These are phyloP conservation scores for Coilia nasus DNA, from an alignment of 2,797 vertebrate species.

Conservation along the genomic window DNA sequence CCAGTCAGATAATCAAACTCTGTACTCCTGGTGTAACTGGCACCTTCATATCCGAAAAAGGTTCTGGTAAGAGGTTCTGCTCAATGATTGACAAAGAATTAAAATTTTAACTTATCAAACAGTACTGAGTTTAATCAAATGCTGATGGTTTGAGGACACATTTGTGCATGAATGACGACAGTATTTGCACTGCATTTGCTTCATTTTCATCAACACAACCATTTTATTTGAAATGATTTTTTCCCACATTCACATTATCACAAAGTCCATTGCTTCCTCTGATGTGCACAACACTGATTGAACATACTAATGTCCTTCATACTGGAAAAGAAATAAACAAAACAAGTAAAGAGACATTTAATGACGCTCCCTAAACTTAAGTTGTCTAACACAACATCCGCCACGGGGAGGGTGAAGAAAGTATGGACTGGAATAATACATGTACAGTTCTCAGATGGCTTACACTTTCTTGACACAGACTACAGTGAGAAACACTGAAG, in stretches of 20 bases:
- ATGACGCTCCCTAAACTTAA: background rate
- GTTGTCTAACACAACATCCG: background rate
- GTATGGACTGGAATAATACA: background rate
- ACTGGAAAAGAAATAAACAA: background rate
- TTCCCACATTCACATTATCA: constrained; percentile 6
- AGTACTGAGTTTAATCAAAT: background rate
- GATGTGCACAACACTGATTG: constrained; percentile 13
- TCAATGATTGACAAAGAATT: too few relatives aligned
- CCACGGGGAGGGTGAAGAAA: background rate
- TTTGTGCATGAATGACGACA: background rate
- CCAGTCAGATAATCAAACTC: too few relatives aligned
- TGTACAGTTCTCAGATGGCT: background rate
- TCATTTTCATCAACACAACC: background rate
- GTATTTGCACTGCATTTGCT: background rate
- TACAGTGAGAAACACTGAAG: constrained; percentile 32
- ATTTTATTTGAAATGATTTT: background rate
- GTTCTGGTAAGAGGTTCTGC: too few relatives aligned
- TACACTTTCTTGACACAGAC: constrained; percentile 15
- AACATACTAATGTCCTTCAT: background rate
- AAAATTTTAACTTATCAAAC: background rate
- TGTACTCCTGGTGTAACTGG: too few relatives aligned
- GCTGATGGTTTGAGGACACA: background rate
- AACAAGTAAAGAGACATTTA: background rate
- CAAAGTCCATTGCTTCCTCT: background rate
- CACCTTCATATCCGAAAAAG: too few relatives aligned